These are phyloP conservation scores for Phrixothrix hirtus DNA, from an alignment of 2,888 invertebrate genomes.

Conservation along the genomic window DNA sequence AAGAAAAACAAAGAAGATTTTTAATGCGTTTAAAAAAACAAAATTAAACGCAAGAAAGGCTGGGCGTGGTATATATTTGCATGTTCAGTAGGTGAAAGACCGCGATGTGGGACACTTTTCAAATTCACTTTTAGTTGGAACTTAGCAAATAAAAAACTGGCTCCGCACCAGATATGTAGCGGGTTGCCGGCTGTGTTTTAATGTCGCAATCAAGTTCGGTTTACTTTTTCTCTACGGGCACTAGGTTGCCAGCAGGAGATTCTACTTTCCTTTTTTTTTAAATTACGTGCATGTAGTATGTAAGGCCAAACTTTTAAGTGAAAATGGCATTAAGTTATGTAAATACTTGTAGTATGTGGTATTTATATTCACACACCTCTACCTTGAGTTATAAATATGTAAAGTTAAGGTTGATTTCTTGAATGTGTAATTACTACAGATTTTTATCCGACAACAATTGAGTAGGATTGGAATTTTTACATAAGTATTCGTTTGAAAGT, in stretches of 20 bases:
- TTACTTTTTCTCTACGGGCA: conserved; percentile 23
- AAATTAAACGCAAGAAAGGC: conserved; percentile 23
- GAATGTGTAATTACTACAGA: neutral
- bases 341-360: neutral
- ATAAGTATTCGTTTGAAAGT: too few relatives aligned
- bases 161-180: conserved; percentile 27
- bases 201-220: conserved; percentile 24
- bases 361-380: neutral
- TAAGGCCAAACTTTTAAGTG: conserved; percentile 9
- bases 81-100: conserved; percentile 44
- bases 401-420: neutral
- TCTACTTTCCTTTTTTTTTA: conserved; percentile 34
- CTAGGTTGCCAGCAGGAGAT: conserved; percentile 17
- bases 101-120: conserved; percentile 46
- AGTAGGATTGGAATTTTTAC: neutral
- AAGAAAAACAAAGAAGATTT: conserved; percentile 13
- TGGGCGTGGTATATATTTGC: conserved; percentile 37
- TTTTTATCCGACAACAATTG: neutral
- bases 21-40: conserved; percentile 17
- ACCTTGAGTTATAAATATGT: neutral
- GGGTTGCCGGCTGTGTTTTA: conserved; percentile 10
- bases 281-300: conserved; percentile 6
- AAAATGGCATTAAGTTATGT: conserved; percentile 1
- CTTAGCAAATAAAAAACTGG: conserved; percentile 29
- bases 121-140: conserved; percentile 35